Evolutionary conservation across 1,140 invertebrate species (phyloP), one percentile per base, ranked within the genome.

Genomic region (Steinernema feltiae): DNA sequence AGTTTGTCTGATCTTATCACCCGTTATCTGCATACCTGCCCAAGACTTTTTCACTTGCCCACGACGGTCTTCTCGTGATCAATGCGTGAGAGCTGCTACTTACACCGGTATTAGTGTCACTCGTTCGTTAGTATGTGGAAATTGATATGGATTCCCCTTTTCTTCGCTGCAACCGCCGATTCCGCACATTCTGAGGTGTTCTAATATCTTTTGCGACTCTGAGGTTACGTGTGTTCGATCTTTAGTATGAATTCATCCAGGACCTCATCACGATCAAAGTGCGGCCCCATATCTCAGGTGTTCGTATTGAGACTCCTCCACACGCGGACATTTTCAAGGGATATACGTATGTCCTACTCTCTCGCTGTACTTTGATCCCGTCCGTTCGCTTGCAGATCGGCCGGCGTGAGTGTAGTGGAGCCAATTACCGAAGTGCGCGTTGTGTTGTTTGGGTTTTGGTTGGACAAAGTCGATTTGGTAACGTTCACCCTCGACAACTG

Each of bases 401-500:
- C 83, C 27, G 73, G 84, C 46, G 78, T 83, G 30, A 83, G 72
- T 71, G 81, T 85, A 30, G 83, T 84, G 1, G 82, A 84, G 46
- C 83, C 83, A 21, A 77, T 77, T 48, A 53, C 72, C 12, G 32
- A 72, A 27, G 76, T 85, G 35, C 71, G 76, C 24, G 82, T 84
- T 18, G 82, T 84, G 29, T 30, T 84, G 17, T 85, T 85, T 71
- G 83, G 83, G 1, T 84, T 76, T 53, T 84, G 80, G 78, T 53
- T 84, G 30, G 82, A 85, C 35, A 75, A 75, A 24, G 74, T 84
- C 29, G 75, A 74, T 18, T 76, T 83, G 35, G 75, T 84, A 15
- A 78, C 82, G 31, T 86, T 84, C 35, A 84, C 82, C 63, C 30
- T 74, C 31, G 76, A 82, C 63, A 83, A 82, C 69, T 85, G 81